phyloP scores from a whole-genome alignment of 1,140 invertebrate species.

The Marisa cornuarietis region DNA sequence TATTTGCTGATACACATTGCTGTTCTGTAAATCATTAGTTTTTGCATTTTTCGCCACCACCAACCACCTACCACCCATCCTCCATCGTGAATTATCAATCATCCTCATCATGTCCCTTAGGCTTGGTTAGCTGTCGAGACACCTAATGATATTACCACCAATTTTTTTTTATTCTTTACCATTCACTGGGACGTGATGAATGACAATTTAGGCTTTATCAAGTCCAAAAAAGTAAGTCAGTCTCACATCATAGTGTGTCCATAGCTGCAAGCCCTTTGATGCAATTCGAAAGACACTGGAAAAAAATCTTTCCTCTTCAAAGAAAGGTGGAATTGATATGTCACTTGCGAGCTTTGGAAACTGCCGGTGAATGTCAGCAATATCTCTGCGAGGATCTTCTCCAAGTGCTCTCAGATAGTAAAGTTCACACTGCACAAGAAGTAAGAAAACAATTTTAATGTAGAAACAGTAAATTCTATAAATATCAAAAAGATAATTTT shows the following conservation, averaged over 20 bases:
- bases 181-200: too few species aligned
- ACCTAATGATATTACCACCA: too few species aligned
- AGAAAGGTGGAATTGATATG: constrained; percentile 67
- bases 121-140: too few species aligned
- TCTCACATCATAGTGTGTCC: constrained; percentile 74
- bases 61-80: too few species aligned
- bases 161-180: too few species aligned
- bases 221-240: neutral
- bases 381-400: constrained; percentile 68
- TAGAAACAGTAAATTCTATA: neutral
- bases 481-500: neutral
- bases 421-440: constrained; percentile 61
- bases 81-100: too few species aligned
- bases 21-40: too few species aligned
- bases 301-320: constrained; percentile 67
- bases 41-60: too few species aligned
- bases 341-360: constrained; percentile 69
- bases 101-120: too few species aligned
- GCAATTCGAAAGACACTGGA: constrained; percentile 72
- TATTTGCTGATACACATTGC: neutral
- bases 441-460: neutral
- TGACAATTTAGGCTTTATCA: too few species aligned
- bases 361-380: constrained; percentile 67
- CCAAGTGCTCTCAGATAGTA: constrained; percentile 72
- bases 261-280: constrained; percentile 69